Conservation (phyloP, 2,113 vertebrate species). For the Morone chrysops region DNA sequence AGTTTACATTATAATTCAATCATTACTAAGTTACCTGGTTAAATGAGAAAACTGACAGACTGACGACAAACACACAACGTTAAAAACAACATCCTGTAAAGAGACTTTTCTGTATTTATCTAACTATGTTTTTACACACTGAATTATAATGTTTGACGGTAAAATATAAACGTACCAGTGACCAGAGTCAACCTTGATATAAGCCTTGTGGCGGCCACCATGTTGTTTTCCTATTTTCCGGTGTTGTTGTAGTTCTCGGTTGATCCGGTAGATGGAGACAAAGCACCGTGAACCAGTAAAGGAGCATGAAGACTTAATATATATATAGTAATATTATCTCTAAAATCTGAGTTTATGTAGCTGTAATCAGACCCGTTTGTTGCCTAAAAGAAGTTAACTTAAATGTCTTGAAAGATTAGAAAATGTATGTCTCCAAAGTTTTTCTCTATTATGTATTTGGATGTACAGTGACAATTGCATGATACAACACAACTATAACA, state of each 20-base stretch:
- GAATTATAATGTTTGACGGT: neutral
- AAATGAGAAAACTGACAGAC: neutral
- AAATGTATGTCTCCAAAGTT: too few species aligned
- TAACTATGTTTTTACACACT: neutral
- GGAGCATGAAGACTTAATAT: neutral
- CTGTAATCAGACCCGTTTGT: neutral
- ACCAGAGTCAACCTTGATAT: constrained; percentile 83
- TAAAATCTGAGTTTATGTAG: neutral
- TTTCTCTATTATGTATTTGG: too few species aligned
- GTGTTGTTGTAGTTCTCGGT: constrained; percentile 21
- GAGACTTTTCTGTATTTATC: too few species aligned
- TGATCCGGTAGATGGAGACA: constrained; percentile 42
- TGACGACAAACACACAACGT: neutral
- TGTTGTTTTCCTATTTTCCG: constrained; percentile 9
- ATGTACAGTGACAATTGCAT: too few species aligned
- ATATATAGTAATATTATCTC: too few species aligned
- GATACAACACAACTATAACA: too few species aligned
- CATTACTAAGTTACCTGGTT: neutral
- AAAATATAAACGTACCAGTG: constrained; percentile 72
- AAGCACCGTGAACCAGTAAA: neutral
- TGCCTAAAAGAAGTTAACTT: neutral
- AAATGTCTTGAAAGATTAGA: too few species aligned
- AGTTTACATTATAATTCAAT: neutral
- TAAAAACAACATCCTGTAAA: neutral
- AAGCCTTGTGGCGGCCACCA: constrained; percentile 79